Evolutionary conservation across 2,888 invertebrate species (phyloP).

Genomic region (Aspidapion aeneum): DNA sequence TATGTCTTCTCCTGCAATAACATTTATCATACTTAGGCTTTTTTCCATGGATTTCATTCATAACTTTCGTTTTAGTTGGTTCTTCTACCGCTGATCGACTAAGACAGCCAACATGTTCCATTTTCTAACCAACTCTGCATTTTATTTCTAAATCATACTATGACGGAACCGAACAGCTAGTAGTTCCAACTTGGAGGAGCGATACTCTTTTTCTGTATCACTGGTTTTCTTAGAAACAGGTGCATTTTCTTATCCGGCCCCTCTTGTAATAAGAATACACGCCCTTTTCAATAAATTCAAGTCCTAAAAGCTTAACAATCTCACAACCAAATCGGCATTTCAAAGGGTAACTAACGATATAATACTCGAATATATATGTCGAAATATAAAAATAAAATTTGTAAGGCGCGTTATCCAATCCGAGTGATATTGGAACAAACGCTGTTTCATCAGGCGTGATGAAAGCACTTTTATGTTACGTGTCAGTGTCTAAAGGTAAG

Average conservation of each 20-base stretch:
- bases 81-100: slow-evolving; percentile 26
- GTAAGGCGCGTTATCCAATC: too few species aligned
- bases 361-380: too few species aligned
- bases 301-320: background rate
- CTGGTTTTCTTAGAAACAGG: slow-evolving; percentile 28
- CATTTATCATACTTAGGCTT: background rate
- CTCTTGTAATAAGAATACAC: slow-evolving; percentile 26
- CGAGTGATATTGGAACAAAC: too few species aligned
- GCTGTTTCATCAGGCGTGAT: background rate
- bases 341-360: too few species aligned
- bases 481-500: background rate
- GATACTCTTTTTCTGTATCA: slow-evolving; percentile 29
- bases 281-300: background rate
- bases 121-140: slow-evolving; percentile 26
- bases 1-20: slow-evolving; percentile 7
- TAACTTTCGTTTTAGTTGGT: slow-evolving; percentile 2
- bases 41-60: slow-evolving; percentile 4
- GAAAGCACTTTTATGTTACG: background rate
- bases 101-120: slow-evolving; percentile 30
- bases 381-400: too few species aligned
- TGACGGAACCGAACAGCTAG: too few species aligned
- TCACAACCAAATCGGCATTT: background rate
- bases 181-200: slow-evolving; percentile 30
- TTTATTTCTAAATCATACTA: slow-evolving; percentile 31
- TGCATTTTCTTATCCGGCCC: background rate